These are phyloP conservation scores for Sinocyclocheilus anshuiensis DNA, from an alignment of 2,113 vertebrate species.

Conservation along the genomic window DNA sequence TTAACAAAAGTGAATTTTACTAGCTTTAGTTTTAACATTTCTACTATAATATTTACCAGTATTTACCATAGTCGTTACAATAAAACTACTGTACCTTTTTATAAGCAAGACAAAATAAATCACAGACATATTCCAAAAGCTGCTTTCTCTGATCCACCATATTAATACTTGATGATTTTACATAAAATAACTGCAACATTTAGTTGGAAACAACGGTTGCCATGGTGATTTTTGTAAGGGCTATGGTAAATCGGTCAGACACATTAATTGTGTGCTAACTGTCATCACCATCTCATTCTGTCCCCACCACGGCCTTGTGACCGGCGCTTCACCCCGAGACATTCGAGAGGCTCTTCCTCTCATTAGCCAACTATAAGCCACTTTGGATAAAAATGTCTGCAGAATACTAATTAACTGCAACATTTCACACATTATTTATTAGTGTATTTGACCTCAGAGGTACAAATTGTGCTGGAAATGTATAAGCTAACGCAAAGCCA, in stretches of 20 bases:
- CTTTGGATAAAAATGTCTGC: neutral
- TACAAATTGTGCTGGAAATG: neutral
- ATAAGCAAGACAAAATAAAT: neutral
- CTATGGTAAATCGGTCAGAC: neutral
- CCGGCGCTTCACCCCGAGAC: neutral
- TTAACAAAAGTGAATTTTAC: too few relatives aligned
- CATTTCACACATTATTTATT: conserved; percentile 23
- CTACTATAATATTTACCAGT: neutral
- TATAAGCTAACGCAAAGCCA: neutral
- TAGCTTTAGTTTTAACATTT: too few relatives aligned
- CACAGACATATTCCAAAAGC: neutral
- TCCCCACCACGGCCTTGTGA: neutral
- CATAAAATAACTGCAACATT: neutral
- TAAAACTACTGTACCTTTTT: neutral
- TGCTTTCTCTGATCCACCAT: neutral
- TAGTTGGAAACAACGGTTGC: neutral
- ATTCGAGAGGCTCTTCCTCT: neutral
- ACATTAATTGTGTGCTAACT: neutral
- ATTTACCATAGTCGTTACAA: neutral
- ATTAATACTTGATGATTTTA: neutral
- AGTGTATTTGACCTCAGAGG: conserved; percentile 18
- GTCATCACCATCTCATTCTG: neutral
- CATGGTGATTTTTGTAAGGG: neutral
- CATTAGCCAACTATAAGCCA: neutral
- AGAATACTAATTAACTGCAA: conserved; percentile 4